Conservation (phyloP, 2,113 vertebrate genomes). For the Stigmatopora nigra region DNA sequence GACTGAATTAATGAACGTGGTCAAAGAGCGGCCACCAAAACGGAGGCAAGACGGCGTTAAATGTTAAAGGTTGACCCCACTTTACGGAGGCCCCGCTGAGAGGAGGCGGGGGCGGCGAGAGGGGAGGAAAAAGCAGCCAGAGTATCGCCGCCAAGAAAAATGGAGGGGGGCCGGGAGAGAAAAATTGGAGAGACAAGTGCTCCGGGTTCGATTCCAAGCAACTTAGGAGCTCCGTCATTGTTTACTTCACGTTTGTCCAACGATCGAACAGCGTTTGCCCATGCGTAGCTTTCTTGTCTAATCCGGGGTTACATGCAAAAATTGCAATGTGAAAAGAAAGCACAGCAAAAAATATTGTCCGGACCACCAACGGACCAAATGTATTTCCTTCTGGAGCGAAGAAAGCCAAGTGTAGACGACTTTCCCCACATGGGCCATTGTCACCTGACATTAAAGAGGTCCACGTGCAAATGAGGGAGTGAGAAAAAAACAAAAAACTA, state of each 20-base stretch:
- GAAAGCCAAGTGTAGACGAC: too few species aligned
- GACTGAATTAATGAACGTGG: constrained; percentile 49
- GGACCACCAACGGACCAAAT: too few species aligned
- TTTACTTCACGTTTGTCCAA: too few species aligned
- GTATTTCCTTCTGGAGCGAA: too few species aligned
- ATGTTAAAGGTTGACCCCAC: constrained; percentile 56
- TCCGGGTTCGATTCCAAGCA: too few species aligned
- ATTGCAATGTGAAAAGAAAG: too few species aligned
- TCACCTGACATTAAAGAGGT: constrained; percentile 20
- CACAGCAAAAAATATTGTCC: too few species aligned
- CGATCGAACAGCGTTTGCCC: too few species aligned
- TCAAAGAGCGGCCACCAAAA: constrained; percentile 53
- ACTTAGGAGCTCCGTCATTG: too few species aligned
- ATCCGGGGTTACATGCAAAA: too few species aligned
- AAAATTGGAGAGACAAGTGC: constrained; percentile 12
- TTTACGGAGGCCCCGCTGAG: constrained; percentile 51
- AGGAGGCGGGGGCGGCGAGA: constrained; percentile 18
- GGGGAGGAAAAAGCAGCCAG: constrained; percentile 30
- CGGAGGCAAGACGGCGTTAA: constrained; percentile 47
- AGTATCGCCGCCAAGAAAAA: constrained; percentile 22
- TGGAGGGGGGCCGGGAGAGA: constrained; percentile 6
- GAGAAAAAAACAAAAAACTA: too few species aligned
- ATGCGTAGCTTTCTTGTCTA: too few species aligned
- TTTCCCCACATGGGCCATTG: background rate
- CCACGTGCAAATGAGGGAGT: constrained; percentile 13